A percentile compares a stretch with the other conserved stretches of the same genome.
Conservation (phyloP, 2,888 invertebrate genomes). For the Galerucella pusilla region DNA sequence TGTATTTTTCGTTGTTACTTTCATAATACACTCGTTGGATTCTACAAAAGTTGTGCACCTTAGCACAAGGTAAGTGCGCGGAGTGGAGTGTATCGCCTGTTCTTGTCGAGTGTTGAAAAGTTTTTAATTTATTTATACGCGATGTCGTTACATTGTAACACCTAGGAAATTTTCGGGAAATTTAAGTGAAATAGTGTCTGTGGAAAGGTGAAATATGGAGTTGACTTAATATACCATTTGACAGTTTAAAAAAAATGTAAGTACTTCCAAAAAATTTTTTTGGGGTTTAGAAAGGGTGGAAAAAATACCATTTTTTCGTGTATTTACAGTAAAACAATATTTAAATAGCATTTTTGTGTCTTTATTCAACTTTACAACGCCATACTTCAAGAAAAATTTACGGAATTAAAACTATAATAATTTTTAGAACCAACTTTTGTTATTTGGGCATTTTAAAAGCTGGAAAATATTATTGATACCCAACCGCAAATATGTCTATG, state of each 20-base stretch:
- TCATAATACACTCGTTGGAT: conserved; percentile 48
- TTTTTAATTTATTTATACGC: conserved; percentile 22
- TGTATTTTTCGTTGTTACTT: conserved; percentile 41
- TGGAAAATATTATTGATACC: background rate
- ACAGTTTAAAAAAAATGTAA: conserved; percentile 37
- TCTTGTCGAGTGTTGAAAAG: conserved; percentile 3
- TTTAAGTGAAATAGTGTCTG: conserved; percentile 36
- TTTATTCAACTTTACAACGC: too few relatives aligned
- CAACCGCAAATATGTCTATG: background rate
- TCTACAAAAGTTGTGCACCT: conserved; percentile 44
- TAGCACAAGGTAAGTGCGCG: conserved; percentile 37
- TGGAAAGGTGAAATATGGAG: conserved; percentile 41
- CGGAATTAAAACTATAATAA: too few relatives aligned
- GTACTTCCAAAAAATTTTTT: background rate
- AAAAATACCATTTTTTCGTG: background rate
- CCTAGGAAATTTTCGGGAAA: conserved; percentile 13
- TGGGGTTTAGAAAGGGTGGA: background rate
- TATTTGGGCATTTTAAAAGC: background rate
- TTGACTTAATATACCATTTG: conserved; percentile 38
- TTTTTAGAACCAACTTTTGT: background rate
- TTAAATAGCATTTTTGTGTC: too few relatives aligned
- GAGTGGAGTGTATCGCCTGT: conserved; percentile 4
- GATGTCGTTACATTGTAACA: conserved; percentile 33
- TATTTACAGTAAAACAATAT: too few relatives aligned
- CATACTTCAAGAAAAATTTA: background rate